Base-by-base conservation (phyloP, 2,888 invertebrate genomes). In the Geophilus truncorum region DNA sequence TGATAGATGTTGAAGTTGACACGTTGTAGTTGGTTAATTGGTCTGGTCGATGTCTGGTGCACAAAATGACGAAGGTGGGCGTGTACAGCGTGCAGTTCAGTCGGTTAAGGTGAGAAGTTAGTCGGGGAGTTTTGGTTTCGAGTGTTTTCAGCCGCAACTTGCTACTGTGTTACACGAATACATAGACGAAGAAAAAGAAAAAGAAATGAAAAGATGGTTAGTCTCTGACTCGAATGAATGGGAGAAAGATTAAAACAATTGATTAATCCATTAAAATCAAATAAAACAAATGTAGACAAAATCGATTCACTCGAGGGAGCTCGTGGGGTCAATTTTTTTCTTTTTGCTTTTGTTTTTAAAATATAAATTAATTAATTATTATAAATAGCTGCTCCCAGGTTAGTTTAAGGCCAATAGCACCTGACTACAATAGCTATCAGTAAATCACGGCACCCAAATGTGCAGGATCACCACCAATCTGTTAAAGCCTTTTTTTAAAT, bases 21-120 rank as follows among this genome's bases (percentile, higher is more conserved):
- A 70, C 70, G 70, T 70, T 70, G 70, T 51, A n/a, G 70, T 70
- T 70, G 70, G 70, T 70, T 70, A 70, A 70, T 70, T 70, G 70
- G 70, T 70, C 70, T 70, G 70, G 70, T 70, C 70, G 70, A 28
- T 70, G 70, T 70, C 70, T 70, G 25, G 70, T 70, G 70, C 70
- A 70, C 70, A 70, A 70, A 70, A 70, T 70, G 70, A 70, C 70
- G 70, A 70, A 70, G 70, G 70, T 70, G 70, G 70, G 70, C 70
- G 70, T 70, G 70, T 70, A 70, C 70, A 70, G 70, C 70, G 70
- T 70, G 70, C 70, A 70, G 70, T 70, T 70, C 70, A 70, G 70
- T 70, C 70, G 70, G 70, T 70, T 70, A 70, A 70, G 70, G 70
- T 70, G 70, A 70, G 70, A 70, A 70, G 70, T 70, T 70, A 70